These are phyloP conservation scores for Epsilonema sp. DNA, from an alignment of 2,888 invertebrate species.

Conservation along the genomic window DNA sequence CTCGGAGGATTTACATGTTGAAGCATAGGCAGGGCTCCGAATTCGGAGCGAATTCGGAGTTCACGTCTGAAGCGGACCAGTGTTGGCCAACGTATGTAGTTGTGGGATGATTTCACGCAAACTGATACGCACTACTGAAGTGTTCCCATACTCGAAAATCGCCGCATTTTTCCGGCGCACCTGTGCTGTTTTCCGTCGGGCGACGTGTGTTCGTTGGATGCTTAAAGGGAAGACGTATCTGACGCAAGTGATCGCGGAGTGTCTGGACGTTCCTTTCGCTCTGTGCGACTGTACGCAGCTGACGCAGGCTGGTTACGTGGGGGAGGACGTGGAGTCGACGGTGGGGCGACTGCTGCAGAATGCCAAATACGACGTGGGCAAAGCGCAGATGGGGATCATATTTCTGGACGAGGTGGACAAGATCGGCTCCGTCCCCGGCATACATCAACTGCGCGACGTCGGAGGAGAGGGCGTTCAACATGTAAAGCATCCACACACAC, in stretches of 20 bases:
- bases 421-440: conserved; percentile 74
- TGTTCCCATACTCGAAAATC: no score
- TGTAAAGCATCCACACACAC: conserved; percentile 30
- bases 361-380: conserved; percentile 87
- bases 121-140: no score
- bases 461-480: conserved; percentile 98
- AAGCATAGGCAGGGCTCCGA: no score
- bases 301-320: conserved; percentile 90
- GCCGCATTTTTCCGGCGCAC: no score
- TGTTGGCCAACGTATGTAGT: no score
- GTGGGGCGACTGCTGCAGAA: conserved; percentile 81
- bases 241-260: conserved; percentile 89
- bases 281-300: conserved; percentile 94
- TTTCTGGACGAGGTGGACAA: conserved; percentile 98
- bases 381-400: conserved; percentile 89
- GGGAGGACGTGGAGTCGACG: conserved; percentile 94
- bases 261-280: conserved; percentile 93
- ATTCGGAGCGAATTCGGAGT: no score
- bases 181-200: no score
- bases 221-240: conserved; percentile 86
- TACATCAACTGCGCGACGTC: no score
- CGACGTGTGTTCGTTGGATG: no score
- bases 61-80: no score
- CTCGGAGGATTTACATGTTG: no score
- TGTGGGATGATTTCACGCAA: conserved; percentile 9